Evolutionary conservation across 2,113 vertebrate species (phyloP).

Genomic region (Megalops atlanticus): DNA sequence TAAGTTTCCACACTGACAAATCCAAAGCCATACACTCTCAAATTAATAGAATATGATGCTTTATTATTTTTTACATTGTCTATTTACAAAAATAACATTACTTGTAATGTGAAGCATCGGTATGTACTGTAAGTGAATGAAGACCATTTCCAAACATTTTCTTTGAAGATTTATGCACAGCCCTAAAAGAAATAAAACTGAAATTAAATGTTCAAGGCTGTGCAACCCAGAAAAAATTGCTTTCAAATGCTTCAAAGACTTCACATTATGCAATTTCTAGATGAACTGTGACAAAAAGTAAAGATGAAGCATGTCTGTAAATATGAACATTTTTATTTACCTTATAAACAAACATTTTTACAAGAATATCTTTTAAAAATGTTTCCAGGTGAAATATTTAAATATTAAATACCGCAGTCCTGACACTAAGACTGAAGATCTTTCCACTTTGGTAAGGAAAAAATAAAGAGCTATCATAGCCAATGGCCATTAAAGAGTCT

Average conservation of each 20-base stretch:
- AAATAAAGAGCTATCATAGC: slow-evolving; percentile 17
- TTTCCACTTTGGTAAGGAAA: background rate
- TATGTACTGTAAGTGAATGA: slow-evolving; percentile 30
- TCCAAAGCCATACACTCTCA: background rate
- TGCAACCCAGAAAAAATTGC: background rate
- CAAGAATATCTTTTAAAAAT: background rate
- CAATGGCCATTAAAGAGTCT: background rate
- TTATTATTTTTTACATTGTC: slow-evolving; percentile 56
- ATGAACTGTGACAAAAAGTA: background rate
- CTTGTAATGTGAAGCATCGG: slow-evolving; percentile 46
- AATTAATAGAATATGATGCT: slow-evolving; percentile 52
- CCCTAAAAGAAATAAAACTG: background rate
- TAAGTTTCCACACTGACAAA: background rate
- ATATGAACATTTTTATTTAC: background rate
- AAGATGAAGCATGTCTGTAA: background rate
- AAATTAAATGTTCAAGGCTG: background rate
- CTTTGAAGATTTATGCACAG: no score
- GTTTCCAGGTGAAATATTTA: slow-evolving; percentile 23
- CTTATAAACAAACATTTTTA: background rate
- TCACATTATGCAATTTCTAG: no score
- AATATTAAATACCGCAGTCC: slow-evolving; percentile 28
- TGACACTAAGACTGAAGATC: background rate
- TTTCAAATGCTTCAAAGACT: background rate
- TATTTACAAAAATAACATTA: slow-evolving; percentile 64
- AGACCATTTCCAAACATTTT: background rate